Evolutionary conservation across 2,888 invertebrate genomes (phyloP).

Genomic region (Eristalis tenax): DNA sequence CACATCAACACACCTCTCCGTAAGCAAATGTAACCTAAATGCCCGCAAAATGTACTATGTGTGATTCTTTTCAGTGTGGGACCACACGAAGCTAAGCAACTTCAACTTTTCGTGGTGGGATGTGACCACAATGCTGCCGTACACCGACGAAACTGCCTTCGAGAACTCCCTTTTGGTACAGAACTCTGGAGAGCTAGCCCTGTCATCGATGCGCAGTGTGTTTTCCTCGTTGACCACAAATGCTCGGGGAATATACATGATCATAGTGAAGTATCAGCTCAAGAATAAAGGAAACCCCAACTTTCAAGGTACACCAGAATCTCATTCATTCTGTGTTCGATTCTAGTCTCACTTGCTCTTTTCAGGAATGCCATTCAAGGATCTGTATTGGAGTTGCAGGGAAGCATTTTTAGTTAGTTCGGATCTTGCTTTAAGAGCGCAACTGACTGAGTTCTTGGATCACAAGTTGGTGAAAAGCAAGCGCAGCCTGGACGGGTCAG

Average conservation of each 20-base stretch:
- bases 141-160: slow-evolving; percentile 91
- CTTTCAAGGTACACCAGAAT: slow-evolving; percentile 86
- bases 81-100: slow-evolving; percentile 90
- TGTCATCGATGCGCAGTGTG: slow-evolving; percentile 94
- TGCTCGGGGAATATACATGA: slow-evolving; percentile 91
- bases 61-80: slow-evolving; percentile 88
- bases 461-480: slow-evolving; percentile 94
- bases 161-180: slow-evolving; percentile 92
- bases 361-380: slow-evolving; percentile 92
- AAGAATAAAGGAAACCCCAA: slow-evolving; percentile 87
- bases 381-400: slow-evolving; percentile 91
- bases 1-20: slow-evolving; percentile 96
- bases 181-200: slow-evolving; percentile 88
- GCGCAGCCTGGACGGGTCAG: slow-evolving; percentile 90
- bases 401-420: slow-evolving; percentile 96
- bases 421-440: slow-evolving; percentile 93
- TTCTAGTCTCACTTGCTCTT: neutral
- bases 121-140: slow-evolving; percentile 91
- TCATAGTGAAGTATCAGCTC: slow-evolving; percentile 91
- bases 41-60: neutral
- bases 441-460: slow-evolving; percentile 96
- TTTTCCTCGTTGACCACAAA: slow-evolving; percentile 94
- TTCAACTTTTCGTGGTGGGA: slow-evolving; percentile 97
- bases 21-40: slow-evolving; percentile 82
- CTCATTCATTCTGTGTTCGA: neutral